Evolutionary conservation across 2,888 invertebrate genomes (phyloP).

Genomic region (Platycheirus rosarum): DNA sequence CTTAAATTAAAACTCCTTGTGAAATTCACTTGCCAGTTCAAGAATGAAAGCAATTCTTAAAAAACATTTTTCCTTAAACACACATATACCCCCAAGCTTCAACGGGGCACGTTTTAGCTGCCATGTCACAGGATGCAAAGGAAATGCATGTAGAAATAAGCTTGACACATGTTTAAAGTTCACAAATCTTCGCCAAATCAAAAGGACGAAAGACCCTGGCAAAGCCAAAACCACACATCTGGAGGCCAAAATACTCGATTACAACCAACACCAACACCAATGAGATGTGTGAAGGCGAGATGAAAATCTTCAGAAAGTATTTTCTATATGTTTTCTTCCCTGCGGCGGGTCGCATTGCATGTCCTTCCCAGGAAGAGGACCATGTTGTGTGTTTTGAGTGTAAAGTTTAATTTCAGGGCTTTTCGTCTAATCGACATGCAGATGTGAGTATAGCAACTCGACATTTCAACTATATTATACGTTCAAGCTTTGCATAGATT

Average conservation of each 20-base stretch:
- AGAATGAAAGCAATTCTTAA: neutral
- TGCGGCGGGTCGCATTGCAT: no score
- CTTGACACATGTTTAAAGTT: conserved; percentile 1
- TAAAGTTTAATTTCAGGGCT: neutral
- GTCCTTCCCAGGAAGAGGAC: neutral
- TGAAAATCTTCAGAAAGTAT: conserved; percentile 19
- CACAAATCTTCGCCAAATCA: conserved; percentile 2
- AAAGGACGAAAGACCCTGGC: neutral
- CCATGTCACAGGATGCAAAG: neutral
- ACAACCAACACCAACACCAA: neutral
- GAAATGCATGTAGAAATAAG: conserved; percentile 3
- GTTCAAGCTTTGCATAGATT: conserved; percentile 13
- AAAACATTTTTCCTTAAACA: neutral
- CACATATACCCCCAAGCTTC: neutral
- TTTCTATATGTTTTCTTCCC: neutral
- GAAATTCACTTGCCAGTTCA: neutral
- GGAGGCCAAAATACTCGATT: conserved; percentile 3
- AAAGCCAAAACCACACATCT: conserved; percentile 4
- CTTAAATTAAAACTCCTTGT: neutral
- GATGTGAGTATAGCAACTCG: neutral
- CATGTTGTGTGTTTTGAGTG: neutral
- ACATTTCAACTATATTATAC: conserved; percentile 22
- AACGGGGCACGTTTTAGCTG: conserved; percentile 12
- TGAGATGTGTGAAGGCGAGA: conserved; percentile 1
- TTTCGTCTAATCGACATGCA: conserved; percentile 12